Evolutionary conservation across 2,888 invertebrate genomes (phyloP).

Genomic region (Glaucopsyche alexis): DNA sequence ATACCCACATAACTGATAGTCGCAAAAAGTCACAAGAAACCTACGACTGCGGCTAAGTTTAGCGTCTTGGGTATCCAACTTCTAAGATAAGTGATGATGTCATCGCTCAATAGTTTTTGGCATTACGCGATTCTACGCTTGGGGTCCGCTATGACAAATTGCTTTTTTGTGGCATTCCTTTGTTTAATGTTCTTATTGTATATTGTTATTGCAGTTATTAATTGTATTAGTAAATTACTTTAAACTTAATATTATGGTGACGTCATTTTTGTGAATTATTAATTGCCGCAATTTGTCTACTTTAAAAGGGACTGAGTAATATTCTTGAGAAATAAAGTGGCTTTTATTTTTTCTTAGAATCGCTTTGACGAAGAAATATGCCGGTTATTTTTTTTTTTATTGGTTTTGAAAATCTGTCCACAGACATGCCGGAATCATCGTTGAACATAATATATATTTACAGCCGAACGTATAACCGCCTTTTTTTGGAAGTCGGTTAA

Average conservation of each 20-base stretch:
- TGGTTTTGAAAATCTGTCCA: too few species aligned
- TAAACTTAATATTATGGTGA: neutral
- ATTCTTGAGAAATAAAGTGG: neutral
- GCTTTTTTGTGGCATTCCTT: conserved; percentile 12
- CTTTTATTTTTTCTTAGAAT: neutral
- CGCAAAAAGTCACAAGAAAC: conserved; percentile 16
- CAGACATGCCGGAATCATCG: too few species aligned
- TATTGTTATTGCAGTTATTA: neutral
- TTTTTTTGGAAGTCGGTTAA: too few species aligned
- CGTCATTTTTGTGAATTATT: conserved; percentile 4
- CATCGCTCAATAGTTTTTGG: conserved; percentile 19
- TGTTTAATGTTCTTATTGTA: neutral
- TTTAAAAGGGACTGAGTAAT: neutral
- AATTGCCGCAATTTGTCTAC: neutral
- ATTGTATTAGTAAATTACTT: neutral
- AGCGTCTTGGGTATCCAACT: neutral
- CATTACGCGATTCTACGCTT: neutral
- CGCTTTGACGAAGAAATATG: neutral
- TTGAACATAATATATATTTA: too few species aligned
- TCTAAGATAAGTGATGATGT: conserved; percentile 16
- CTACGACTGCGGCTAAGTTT: conserved; percentile 8
- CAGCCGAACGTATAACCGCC: too few species aligned
- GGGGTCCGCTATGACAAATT: conserved; percentile 5
- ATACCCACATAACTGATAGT: neutral
- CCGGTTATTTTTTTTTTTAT: too few species aligned